Evolutionary conservation across 2,797 vertebrate genomes (phyloP).

Genomic region (Mustela erminea): DNA sequence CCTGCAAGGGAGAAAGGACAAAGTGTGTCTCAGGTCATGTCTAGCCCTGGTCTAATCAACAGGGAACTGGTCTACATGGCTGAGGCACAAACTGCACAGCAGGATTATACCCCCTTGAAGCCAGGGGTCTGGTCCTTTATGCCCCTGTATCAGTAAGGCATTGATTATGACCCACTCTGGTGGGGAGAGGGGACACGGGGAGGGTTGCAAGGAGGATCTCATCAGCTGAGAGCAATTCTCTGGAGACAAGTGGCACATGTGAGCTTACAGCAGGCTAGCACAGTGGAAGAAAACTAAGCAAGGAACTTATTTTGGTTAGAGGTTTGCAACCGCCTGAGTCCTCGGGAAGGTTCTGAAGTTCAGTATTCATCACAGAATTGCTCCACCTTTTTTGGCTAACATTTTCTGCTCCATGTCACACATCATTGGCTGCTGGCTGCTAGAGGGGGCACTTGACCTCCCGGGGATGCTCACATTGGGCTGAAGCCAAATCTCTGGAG

Average conservation of each 20-base stretch:
- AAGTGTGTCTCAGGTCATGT: not conserved
- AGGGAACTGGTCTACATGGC: not conserved
- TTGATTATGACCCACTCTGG: not conserved
- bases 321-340: not conserved
- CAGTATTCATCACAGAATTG: not conserved
- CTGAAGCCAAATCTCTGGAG: not conserved
- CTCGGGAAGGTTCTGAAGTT: slow-evolving; percentile 20
- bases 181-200: not conserved
- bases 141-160: not conserved
- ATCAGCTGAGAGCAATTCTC: not conserved
- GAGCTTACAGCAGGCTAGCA: not conserved
- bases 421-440: not conserved
- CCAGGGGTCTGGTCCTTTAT: not conserved
- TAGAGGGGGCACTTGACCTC: not conserved
- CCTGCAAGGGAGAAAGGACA: not conserved
- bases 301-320: not conserved
- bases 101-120: not conserved
- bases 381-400: not conserved
- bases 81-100: not conserved
- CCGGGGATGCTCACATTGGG: not conserved
- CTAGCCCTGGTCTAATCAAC: not conserved
- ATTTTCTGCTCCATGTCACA: not conserved
- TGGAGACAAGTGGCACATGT: not conserved
- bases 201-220: not conserved
- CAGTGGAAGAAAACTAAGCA: not conserved